Base-by-base conservation (phyloP, 2,113 vertebrate species). In the Nycticryphes semicollaris region DNA sequence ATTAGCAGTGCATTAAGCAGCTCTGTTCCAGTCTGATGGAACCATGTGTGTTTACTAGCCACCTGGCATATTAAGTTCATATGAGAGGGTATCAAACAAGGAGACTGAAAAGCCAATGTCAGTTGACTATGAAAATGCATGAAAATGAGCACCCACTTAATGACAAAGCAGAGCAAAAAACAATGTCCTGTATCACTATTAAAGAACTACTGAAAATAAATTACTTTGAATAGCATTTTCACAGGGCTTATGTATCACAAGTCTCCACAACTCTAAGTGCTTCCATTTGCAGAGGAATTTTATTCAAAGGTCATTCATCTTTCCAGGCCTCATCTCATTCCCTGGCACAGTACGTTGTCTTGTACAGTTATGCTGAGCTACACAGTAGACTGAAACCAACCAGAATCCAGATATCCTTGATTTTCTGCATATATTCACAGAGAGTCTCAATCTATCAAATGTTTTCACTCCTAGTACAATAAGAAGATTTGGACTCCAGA, bases 1-100 rank as follows among this genome's bases (percentile, higher is more conserved):
- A 89, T 82, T 75, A 93, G n/a, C 24, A 86, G 66, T 17, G 33
- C 59, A 78, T 91, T 87, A 96, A 94, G 53, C 27, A 91, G 45
- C 28, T 91, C 87, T 57, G 45, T 85, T 96, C 62, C 75, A 86
- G 59, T 80, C 74, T 94, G 82, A 62, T 70, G 72, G 67, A 91
- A 56, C 57, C 56, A 41, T 25, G 45, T 51, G 60, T 54, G 84
- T 91, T 84, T 56, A 75, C 50, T 50, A 47, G 50, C 75, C 82
- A 91, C 68, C 78, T 91, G 90, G 72, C 59, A 43, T 48, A 78
- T 67, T 67, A 92, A 31, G 72, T 74, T 57, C 62, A 70, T 41
- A 48, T 35, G 35, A 60, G 35, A 51, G n/a, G 24, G 41, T 50
- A 72, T 51, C 57, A 67, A 77, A 84, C 0, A 0, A 57, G 25